phyloP scores from a whole-genome alignment of 2,888 invertebrate species.

The Euzophera pinguis region DNA sequence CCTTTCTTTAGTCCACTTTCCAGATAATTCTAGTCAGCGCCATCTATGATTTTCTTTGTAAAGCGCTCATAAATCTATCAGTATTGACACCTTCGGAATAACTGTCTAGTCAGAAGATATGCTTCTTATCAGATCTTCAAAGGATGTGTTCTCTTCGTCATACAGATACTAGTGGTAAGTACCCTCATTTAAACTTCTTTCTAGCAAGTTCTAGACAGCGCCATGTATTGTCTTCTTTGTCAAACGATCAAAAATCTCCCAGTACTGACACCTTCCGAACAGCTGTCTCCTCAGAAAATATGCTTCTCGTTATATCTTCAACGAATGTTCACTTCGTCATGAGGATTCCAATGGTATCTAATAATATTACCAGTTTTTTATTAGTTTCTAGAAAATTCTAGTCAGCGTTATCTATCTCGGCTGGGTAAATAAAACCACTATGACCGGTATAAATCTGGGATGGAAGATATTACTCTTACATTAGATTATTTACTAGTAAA shows the following conservation, averaged over 20 bases:
- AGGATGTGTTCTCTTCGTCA: conserved; percentile 25
- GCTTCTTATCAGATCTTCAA: no score
- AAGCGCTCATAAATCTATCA: neutral
- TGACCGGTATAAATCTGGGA: no score
- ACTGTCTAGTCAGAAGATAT: no score
- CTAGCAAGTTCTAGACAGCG: neutral
- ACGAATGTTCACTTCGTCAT: conserved; percentile 24
- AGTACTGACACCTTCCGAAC: conserved; percentile 11
- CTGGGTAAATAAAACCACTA: no score
- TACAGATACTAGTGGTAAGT: conserved; percentile 35
- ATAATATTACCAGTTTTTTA: neutral
- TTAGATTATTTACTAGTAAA: no score
- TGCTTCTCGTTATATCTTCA: no score
- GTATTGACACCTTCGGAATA: conserved; percentile 11
- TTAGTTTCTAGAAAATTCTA: neutral
- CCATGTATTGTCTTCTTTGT: no score
- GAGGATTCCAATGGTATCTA: conserved; percentile 38
- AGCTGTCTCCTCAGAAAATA: no score
- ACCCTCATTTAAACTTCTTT: neutral
- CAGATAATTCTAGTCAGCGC: neutral
- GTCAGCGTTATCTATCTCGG: no score
- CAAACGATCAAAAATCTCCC: no score
- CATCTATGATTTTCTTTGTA: no score
- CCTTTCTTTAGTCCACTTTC: neutral
- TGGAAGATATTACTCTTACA: no score